A percentile compares a stretch with the other conserved stretches of the same genome.
Conservation (phyloP, 2,888 invertebrate species). For the Podotricha telesiphe region DNA sequence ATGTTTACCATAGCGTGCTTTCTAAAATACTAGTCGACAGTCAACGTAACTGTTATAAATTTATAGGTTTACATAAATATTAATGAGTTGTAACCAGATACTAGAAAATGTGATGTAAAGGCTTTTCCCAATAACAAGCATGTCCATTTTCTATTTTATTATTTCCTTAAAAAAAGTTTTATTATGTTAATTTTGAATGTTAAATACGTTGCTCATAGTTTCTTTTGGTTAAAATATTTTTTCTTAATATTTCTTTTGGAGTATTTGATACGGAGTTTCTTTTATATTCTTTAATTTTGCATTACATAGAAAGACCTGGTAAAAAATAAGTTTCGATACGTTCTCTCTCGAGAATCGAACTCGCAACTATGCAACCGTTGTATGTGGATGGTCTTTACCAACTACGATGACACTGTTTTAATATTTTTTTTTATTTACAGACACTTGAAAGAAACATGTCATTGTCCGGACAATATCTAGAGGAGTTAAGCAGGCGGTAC, state of each 20-base stretch:
- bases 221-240: neutral
- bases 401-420: neutral
- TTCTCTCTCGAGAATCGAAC: too few species aligned
- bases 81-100: conserved; percentile 7
- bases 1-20: conserved; percentile 18
- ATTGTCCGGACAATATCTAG: conserved; percentile 96
- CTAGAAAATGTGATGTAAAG: conserved; percentile 13
- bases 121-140: neutral
- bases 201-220: neutral
- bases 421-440: conserved; percentile 70
- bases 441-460: conserved; percentile 98
- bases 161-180: conserved; percentile 9
- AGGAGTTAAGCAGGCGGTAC: conserved; percentile 96
- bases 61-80: conserved; percentile 27
- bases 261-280: neutral
- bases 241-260: neutral
- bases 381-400: neutral
- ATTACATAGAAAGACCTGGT: too few species aligned
- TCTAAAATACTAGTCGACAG: conserved; percentile 18
- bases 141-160: conserved; percentile 15
- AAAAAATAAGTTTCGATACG: too few species aligned
- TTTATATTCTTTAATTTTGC: too few species aligned
- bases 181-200: neutral
- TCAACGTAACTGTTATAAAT: conserved; percentile 12
- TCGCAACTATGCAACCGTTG: neutral